These are phyloP conservation scores for Venturia canescens DNA, from an alignment of 1,140 invertebrate species.

Conservation along the genomic window DNA sequence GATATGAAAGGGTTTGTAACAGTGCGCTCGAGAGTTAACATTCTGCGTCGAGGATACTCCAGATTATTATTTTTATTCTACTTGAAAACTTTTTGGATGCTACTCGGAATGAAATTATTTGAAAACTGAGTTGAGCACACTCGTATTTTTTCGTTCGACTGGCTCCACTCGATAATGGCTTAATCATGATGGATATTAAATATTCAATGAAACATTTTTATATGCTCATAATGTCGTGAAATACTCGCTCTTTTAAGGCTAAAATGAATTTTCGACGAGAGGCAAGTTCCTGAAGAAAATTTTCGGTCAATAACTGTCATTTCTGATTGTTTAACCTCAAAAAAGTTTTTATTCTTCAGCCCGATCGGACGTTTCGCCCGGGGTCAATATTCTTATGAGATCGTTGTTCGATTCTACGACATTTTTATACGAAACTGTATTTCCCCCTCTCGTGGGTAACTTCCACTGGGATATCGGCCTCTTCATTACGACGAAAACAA, in stretches of 20 bases:
- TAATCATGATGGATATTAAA: background rate
- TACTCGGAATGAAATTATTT: background rate
- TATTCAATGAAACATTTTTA: too few relatives aligned
- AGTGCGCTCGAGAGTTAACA: background rate
- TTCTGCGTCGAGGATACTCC: background rate
- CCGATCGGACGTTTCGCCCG: conserved; percentile 63
- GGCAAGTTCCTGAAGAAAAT: background rate
- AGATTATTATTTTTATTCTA: background rate
- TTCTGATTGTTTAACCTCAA: background rate
- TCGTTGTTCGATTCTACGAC: conserved; percentile 72
- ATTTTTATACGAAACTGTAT: conserved; percentile 73
- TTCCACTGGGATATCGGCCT: conserved; percentile 66
- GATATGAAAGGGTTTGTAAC: conserved; percentile 10
- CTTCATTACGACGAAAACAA: conserved; percentile 63
- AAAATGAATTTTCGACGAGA: too few relatives aligned
- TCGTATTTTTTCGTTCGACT: background rate
- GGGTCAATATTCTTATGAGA: conserved; percentile 71
- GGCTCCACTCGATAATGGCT: background rate
- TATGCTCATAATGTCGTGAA: too few relatives aligned
- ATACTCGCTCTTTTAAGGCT: too few relatives aligned
- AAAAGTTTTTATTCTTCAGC: conserved; percentile 62
- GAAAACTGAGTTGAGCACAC: background rate
- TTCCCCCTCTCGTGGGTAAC: conserved; percentile 62
- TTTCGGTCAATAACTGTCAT: background rate
- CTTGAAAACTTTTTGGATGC: too few relatives aligned